These are phyloP conservation scores for Poecile montanus DNA, from an alignment of 2,797 vertebrate genomes.

Conservation along the genomic window DNA sequence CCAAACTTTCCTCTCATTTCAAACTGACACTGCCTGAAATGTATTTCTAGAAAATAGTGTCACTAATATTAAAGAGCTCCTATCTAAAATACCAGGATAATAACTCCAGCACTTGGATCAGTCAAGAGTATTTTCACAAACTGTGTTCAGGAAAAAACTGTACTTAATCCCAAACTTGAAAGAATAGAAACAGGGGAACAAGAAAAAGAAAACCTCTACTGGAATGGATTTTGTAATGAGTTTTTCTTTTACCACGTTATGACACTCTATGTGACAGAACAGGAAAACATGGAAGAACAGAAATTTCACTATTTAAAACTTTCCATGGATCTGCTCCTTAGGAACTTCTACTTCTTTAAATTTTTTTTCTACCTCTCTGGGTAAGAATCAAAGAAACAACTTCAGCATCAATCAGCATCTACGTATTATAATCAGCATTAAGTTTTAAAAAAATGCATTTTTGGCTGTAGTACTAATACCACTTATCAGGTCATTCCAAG, in stretches of 20 bases:
- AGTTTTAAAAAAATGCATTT: background rate
- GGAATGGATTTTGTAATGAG: background rate
- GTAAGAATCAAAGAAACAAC: background rate
- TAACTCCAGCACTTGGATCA: background rate
- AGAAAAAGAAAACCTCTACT: background rate
- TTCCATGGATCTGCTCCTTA: background rate
- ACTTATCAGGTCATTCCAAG: background rate
- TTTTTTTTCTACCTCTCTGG: background rate
- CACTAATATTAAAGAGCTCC: background rate
- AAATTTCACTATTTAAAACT: background rate
- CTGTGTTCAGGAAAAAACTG: background rate
- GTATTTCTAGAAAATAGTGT: background rate
- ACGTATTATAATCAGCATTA: background rate
- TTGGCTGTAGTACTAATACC: background rate
- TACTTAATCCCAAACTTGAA: background rate
- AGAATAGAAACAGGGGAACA: background rate
- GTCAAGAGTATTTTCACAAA: background rate
- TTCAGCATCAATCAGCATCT: background rate
- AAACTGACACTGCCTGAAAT: background rate
- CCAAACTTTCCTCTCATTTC: background rate
- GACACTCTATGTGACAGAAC: background rate
- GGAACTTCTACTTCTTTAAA: background rate
- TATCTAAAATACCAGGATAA: background rate
- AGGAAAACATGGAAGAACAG: background rate
- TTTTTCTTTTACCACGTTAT: background rate